Evolutionary conservation across 2,797 vertebrate species (phyloP).

Genomic region (Smutsia gigantea): DNA sequence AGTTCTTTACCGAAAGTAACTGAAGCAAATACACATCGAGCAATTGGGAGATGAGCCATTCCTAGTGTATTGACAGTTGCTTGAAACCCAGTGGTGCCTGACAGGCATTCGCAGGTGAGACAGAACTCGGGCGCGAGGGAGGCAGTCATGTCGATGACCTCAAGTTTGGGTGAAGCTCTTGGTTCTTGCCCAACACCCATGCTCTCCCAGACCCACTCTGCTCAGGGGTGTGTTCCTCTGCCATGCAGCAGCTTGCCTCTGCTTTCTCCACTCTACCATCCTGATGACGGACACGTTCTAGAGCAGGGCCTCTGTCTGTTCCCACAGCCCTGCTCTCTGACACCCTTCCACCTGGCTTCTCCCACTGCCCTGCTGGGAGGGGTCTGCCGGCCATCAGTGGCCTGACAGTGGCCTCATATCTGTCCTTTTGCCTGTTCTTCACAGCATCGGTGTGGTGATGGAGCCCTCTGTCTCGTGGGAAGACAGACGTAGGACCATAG

Average conservation of each 20-base stretch:
- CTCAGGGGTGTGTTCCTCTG: rapidly evolving
- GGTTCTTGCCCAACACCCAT: rapidly evolving
- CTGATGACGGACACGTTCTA: rapidly evolving
- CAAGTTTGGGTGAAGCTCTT: rapidly evolving
- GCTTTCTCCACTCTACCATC: rapidly evolving
- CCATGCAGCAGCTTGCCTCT: too few relatives aligned
- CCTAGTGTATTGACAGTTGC: rapidly evolving
- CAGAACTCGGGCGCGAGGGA: rapidly evolving
- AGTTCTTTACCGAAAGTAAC: background rate
- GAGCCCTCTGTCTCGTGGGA: background rate
- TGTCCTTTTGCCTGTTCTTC: background rate
- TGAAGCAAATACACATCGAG: rapidly evolving
- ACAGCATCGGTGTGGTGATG: rapidly evolving
- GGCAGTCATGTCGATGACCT: rapidly evolving
- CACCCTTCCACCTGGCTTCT: background rate
- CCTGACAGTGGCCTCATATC: rapidly evolving
- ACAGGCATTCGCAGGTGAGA: too few relatives aligned
- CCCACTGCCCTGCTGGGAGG: rapidly evolving
- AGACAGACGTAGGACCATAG: background rate
- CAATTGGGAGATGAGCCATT: background rate
- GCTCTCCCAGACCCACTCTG: rapidly evolving
- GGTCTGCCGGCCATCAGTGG: background rate
- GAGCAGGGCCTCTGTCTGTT: rapidly evolving
- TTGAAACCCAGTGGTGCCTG: rapidly evolving
- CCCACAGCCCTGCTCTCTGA: background rate